These are phyloP conservation scores for Acanthornis magna DNA, from an alignment of 2,797 vertebrate species.

Conservation along the genomic window DNA sequence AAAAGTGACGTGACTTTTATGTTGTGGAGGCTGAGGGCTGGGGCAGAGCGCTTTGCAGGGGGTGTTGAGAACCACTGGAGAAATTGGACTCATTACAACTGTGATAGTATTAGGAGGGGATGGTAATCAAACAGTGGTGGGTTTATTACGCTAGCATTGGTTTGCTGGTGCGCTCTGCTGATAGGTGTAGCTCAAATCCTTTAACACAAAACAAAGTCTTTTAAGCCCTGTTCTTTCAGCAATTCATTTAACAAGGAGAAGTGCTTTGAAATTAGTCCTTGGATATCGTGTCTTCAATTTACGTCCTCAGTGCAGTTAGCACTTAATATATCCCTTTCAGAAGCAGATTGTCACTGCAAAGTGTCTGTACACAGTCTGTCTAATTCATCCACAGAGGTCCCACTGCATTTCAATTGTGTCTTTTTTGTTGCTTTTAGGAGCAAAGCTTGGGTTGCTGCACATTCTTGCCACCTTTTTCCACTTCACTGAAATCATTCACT, in stretches of 20 bases:
- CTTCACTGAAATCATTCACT: slow-evolving; percentile 64
- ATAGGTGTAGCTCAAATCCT: slow-evolving; percentile 63
- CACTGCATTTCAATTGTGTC: slow-evolving; percentile 64
- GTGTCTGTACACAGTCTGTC: slow-evolving; percentile 58
- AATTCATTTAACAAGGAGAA: slow-evolving; percentile 63
- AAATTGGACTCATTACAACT: slow-evolving; percentile 10
- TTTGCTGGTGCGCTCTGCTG: slow-evolving; percentile 16
- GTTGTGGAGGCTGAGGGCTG: neutral
- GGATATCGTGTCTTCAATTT: slow-evolving; percentile 66
- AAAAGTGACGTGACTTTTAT: slow-evolving; percentile 13
- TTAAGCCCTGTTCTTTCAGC: slow-evolving; percentile 60
- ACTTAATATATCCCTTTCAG: slow-evolving; percentile 68
- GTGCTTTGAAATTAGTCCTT: slow-evolving; percentile 71
- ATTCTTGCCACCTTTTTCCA: slow-evolving; percentile 64
- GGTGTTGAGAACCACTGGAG: neutral
- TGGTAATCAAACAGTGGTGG: neutral
- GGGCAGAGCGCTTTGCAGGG: neutral
- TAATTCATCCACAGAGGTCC: slow-evolving; percentile 64
- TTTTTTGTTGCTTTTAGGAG: slow-evolving; percentile 64
- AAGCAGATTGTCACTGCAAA: slow-evolving; percentile 60
- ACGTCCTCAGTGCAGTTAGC: slow-evolving; percentile 41
- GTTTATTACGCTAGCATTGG: slow-evolving; percentile 35
- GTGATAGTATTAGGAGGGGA: neutral
- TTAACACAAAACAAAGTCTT: slow-evolving; percentile 62
- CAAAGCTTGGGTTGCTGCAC: slow-evolving; percentile 54